Evolutionary conservation across 2,113 vertebrate genomes (phyloP).

Genomic region (Leiothrix lutea): DNA sequence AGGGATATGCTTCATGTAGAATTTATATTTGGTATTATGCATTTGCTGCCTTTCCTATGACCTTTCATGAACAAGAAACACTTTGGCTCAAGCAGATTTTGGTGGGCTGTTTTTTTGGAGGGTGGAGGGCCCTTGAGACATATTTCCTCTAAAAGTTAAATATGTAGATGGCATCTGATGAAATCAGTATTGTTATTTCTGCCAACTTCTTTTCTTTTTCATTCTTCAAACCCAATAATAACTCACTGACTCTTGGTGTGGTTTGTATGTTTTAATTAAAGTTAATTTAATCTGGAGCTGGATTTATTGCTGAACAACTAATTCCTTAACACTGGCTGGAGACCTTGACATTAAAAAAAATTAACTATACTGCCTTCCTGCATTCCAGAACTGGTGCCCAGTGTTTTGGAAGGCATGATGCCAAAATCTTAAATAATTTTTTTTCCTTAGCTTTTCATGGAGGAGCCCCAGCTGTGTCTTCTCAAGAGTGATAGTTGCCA

Average conservation of each 20-base stretch:
- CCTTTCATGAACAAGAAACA: background rate
- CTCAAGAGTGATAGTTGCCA: background rate
- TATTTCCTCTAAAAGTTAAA: constrained; percentile 16
- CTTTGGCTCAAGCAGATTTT: background rate
- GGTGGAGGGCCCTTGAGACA: background rate
- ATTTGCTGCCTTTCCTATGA: background rate
- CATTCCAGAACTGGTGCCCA: constrained; percentile 32
- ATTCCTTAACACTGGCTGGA: constrained; percentile 14
- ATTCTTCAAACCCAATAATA: background rate
- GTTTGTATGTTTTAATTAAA: constrained; percentile 55
- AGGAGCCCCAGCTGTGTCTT: constrained; percentile 17
- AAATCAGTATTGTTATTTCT: constrained; percentile 34
- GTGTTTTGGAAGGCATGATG: constrained; percentile 42
- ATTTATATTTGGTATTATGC: background rate
- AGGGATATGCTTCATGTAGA: background rate
- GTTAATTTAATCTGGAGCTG: constrained; percentile 28
- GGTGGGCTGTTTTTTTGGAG: background rate
- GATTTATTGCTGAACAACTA: constrained; percentile 34
- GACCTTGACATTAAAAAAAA: constrained; percentile 10
- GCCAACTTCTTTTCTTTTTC: constrained; percentile 10
- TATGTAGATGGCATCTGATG: constrained; percentile 36
- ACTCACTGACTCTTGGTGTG: background rate
- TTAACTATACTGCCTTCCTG: background rate
- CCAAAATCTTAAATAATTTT: background rate
- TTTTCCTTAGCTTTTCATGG: background rate